Percentiles rank a stretch among this genome's conserved stretches.
Evolutionary conservation across 92 coral and sea anemone genomes (phyloP).

Genomic region (Paragorgia papillata): DNA sequence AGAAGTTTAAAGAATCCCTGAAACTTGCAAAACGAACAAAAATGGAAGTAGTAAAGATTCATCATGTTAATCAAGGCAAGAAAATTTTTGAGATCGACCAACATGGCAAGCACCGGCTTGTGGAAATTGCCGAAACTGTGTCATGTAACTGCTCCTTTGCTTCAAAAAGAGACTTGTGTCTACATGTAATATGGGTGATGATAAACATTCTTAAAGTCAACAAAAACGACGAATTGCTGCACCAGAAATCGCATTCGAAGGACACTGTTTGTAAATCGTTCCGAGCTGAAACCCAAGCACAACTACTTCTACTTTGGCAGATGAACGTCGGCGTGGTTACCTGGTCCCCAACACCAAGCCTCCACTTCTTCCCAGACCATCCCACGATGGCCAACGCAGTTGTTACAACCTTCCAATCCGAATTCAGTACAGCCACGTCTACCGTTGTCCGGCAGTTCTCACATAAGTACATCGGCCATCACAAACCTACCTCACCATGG

Average conservation of each 20-base stretch:
- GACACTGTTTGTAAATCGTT: conserved; percentile 44
- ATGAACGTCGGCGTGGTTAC: no score
- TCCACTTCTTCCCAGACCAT: no score
- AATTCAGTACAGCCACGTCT: no score
- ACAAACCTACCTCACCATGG: no score
- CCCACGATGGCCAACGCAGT: no score
- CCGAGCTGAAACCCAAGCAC: not conserved
- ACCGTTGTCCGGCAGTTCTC: no score
- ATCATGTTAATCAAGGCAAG: conserved; percentile 56
- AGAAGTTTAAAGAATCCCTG: conserved; percentile 50
- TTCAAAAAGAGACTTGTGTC: conserved; percentile 57
- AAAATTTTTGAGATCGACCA: conserved; percentile 62
- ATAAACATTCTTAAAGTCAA: conserved; percentile 49
- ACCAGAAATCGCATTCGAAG: conserved; percentile 55
- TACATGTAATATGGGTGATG: conserved; percentile 62
- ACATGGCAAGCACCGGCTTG: conserved; percentile 52
- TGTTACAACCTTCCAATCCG: no score
- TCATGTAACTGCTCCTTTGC: conserved; percentile 65
- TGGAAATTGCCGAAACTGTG: conserved; percentile 64
- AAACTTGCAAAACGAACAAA: conserved; percentile 50
- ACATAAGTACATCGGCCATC: no score
- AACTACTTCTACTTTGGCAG: no score
- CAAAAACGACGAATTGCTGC: conserved; percentile 52
- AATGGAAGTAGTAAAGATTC: conserved; percentile 47
- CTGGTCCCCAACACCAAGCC: no score